Percentiles rank a stretch among this genome's conserved stretches.
Conservation (phyloP, 2,797 vertebrate genomes). For the Anniella stebbinsi region DNA sequence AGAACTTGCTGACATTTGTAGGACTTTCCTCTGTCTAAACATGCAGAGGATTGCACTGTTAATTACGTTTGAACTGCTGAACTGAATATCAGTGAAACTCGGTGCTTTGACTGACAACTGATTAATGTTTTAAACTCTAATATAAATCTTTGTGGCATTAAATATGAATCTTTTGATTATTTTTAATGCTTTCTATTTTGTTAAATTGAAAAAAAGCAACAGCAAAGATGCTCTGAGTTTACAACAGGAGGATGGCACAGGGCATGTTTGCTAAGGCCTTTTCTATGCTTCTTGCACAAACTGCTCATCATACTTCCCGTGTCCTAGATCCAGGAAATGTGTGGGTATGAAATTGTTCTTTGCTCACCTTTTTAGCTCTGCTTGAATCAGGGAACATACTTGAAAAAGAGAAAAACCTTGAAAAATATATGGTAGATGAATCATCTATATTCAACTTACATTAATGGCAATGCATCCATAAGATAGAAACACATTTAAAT, state of each 20-base stretch:
- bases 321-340: neutral
- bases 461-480: neutral
- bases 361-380: neutral
- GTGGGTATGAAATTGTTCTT: neutral
- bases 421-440: neutral
- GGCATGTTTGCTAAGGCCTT: neutral
- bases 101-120: neutral
- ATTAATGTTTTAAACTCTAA: neutral
- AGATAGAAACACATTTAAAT: neutral
- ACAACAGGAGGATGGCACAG: neutral
- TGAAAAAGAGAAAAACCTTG: slow-evolving; percentile 5
- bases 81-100: neutral
- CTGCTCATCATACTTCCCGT: neutral
- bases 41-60: neutral
- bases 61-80: neutral
- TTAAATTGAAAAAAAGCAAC: neutral
- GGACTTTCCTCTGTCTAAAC: too few species aligned
- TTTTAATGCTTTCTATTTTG: neutral
- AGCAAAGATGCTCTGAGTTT: neutral
- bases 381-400: neutral
- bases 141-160: neutral
- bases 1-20: too few species aligned
- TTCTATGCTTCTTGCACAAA: neutral
- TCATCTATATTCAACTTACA: neutral
- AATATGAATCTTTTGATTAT: neutral